These are phyloP conservation scores for Chromis chromis DNA, from an alignment of 2,797 vertebrate species.

Conservation along the genomic window DNA sequence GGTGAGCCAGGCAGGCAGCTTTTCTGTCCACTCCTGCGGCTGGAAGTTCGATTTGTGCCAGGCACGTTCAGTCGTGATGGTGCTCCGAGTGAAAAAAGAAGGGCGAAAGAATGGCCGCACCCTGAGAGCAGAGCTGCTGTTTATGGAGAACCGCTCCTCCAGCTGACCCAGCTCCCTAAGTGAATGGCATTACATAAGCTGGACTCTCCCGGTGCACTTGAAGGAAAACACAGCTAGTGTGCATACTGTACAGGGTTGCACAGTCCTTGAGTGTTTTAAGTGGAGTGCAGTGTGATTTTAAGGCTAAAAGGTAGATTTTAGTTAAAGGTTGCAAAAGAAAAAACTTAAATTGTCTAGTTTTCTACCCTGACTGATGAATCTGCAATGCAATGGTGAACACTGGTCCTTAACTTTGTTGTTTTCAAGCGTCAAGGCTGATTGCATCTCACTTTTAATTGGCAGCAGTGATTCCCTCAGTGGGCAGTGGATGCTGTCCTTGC, in stretches of 20 bases:
- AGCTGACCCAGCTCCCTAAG: slow-evolving; percentile 63
- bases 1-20: slow-evolving; percentile 24
- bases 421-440: slow-evolving; percentile 46
- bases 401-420: slow-evolving; percentile 19
- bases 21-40: slow-evolving; percentile 50
- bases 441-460: slow-evolving; percentile 55
- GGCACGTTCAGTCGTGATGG: slow-evolving; percentile 13
- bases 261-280: slow-evolving; percentile 23
- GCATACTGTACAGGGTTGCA: slow-evolving; percentile 12
- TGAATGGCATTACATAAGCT: slow-evolving; percentile 61
- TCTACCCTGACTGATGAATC: background rate
- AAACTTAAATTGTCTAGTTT: background rate
- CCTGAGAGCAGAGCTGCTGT: slow-evolving; percentile 40
- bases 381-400: slow-evolving; percentile 8
- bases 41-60: slow-evolving; percentile 45
- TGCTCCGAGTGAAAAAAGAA: background rate
- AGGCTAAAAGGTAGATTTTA: background rate
- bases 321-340: slow-evolving; percentile 1
- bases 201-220: slow-evolving; percentile 49
- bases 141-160: slow-evolving; percentile 48
- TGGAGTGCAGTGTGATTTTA: background rate
- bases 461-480: slow-evolving; percentile 43
- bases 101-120: slow-evolving; percentile 22
- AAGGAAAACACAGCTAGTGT: slow-evolving; percentile 32
- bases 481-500: slow-evolving; percentile 16